Percentiles rank a stretch among this genome's conserved stretches.
Conservation (phyloP, 2,888 invertebrate species). For the Caenorhabditis afra region DNA sequence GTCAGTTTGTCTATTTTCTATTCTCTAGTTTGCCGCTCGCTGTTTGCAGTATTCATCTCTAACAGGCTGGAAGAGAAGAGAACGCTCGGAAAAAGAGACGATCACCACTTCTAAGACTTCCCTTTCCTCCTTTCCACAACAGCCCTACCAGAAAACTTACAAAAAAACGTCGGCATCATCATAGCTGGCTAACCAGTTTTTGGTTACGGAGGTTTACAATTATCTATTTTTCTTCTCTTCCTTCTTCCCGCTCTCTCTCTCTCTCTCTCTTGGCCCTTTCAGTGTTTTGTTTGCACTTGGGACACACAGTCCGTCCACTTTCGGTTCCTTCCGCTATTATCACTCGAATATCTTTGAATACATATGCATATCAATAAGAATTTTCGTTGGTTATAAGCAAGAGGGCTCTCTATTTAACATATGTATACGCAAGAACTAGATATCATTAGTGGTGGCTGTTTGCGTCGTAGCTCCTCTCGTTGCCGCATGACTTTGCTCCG, state of each 20-base stretch:
- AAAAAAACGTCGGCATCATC: slow-evolving; percentile 33
- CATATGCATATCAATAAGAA: slow-evolving; percentile 22
- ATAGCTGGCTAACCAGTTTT: slow-evolving; percentile 40
- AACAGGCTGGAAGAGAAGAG: background rate
- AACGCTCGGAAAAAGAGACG: background rate
- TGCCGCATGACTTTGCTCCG: slow-evolving; percentile 15
- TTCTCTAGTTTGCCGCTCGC: background rate
- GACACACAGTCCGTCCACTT: slow-evolving; percentile 24
- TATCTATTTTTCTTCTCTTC: slow-evolving; percentile 25
- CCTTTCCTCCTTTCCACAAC: background rate
- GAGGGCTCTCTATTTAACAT: slow-evolving; percentile 29
- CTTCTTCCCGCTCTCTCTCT: too few species aligned
- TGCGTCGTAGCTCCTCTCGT: slow-evolving; percentile 11
- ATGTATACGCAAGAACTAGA: slow-evolving; percentile 59
- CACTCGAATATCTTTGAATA: slow-evolving; percentile 28
- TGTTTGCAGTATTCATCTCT: background rate
- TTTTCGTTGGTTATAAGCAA: background rate
- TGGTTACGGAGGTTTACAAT: slow-evolving; percentile 34
- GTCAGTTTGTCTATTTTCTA: background rate
- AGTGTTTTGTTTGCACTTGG: slow-evolving; percentile 42
- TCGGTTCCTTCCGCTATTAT: slow-evolving; percentile 10
- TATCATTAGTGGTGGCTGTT: slow-evolving; percentile 51
- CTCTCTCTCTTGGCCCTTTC: too few species aligned
- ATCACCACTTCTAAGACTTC: slow-evolving; percentile 25
- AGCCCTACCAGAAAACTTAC: slow-evolving; percentile 41